phyloP scores from a whole-genome alignment of 1,140 invertebrate genomes.

The Leptinotarsa texana region DNA sequence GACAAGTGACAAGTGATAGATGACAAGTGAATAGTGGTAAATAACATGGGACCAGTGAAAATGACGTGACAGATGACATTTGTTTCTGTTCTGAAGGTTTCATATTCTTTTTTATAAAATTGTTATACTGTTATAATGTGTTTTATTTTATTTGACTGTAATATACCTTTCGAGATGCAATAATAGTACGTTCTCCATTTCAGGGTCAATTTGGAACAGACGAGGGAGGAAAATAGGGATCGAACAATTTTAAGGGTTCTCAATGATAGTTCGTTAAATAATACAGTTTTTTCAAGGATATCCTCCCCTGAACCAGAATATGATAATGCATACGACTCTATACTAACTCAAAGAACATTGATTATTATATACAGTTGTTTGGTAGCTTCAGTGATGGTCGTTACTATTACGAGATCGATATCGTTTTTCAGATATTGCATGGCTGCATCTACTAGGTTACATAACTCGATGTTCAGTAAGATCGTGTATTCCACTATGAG shows the following conservation, averaged over 20 bases:
- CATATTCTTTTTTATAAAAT: no score
- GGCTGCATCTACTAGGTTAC: constrained; percentile 63
- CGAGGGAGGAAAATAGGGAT: background rate
- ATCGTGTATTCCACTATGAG: constrained; percentile 80
- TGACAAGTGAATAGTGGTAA: no score
- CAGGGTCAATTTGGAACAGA: background rate
- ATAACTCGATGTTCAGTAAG: constrained; percentile 82
- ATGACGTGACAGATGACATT: no score
- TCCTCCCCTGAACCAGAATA: no score
- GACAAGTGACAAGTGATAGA: no score
- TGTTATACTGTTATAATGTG: no score
- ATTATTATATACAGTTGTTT: constrained; percentile 81
- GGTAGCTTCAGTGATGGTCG: constrained; percentile 72
- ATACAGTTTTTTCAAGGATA: no score
- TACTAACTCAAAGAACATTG: constrained; percentile 76
- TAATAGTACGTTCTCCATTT: background rate
- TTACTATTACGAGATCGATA: constrained; percentile 68
- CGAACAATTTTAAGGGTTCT: background rate
- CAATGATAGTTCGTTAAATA: no score
- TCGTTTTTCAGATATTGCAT: constrained; percentile 77
- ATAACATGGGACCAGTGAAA: no score
- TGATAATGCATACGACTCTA: constrained; percentile 63
- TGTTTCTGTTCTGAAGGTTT: no score
- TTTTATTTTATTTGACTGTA: no score
- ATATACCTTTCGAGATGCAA: no score